phyloP scores from a whole-genome alignment of 2,113 vertebrate species.

The Chamaetylas fuelleborni region DNA sequence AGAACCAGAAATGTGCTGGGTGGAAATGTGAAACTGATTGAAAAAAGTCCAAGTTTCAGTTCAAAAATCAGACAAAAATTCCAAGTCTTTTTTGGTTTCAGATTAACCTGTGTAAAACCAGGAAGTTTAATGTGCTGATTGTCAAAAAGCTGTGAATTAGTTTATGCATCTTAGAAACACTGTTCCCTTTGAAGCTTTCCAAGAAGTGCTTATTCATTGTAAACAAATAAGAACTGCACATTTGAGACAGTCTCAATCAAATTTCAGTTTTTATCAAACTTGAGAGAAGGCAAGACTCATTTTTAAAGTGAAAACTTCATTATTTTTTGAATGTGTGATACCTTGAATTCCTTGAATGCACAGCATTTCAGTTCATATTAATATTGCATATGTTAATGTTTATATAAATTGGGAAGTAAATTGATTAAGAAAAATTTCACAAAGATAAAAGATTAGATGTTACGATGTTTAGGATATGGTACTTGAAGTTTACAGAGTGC shows the following conservation, averaged over 20 bases:
- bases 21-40: background rate
- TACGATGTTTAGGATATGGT: background rate
- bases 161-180: background rate
- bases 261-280: background rate
- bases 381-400: background rate
- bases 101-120: background rate
- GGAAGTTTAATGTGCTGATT: background rate
- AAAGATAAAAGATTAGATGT: background rate
- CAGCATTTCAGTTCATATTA: background rate
- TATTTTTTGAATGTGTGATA: background rate
- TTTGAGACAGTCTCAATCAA: background rate
- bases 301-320: background rate
- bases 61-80: background rate
- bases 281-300: background rate
- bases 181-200: background rate
- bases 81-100: background rate
- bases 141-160: background rate
- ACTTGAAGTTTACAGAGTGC: background rate
- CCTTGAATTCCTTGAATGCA: background rate
- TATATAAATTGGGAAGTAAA: background rate
- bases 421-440: background rate
- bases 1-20: background rate
- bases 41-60: background rate
- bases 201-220: background rate
- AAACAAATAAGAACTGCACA: background rate